Evolutionary conservation across 2,888 invertebrate species (phyloP), one percentile per base, ranked within the genome.

Genomic region (Apamea anceps): DNA sequence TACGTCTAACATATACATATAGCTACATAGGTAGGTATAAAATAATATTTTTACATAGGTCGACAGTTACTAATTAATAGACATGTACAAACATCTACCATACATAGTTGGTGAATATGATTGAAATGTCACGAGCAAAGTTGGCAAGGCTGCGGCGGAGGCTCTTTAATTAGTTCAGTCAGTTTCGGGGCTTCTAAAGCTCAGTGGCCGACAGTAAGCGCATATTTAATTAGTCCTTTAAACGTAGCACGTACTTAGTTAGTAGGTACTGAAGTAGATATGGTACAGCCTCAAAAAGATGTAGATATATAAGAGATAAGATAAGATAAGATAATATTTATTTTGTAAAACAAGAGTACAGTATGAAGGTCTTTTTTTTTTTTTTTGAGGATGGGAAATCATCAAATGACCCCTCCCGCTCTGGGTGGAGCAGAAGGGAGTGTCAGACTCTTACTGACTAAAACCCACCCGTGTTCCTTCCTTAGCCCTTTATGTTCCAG

Each of bases 101-200:
- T 60, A 60, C 0, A 28, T 62, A 72, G 6, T 0, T 25, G 57
- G 28, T 10, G 62, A 57, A 57, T 60, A 67, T 75, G 60, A 79
- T 84, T 28, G 71, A 80, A 80, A 87, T 77, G 68, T 79, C 67
- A 54, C 25, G 42, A 70, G 48, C 62, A 28, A 72, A 84, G 72
- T 68, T 67, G 25, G 42, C 37, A 18, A 74, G 32, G 45, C 54
- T 62, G 54, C 65, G 45, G 51, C 48, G 45, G 42, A 51, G 72
- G 63, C 37, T 28, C 67, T 51, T 74, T 87, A 85, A 85, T 79
- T 85, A 84, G 74, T 74, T 75, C 68, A 72, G 75, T 42, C 71
- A 80, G 70, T 80, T 85, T 75, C 25, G 48, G 63, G 73, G 81
- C 80, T 85, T 79, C 72, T 68, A 72, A 79, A 79, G 79, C 84